Evolutionary conservation across 37 sponge, comb jelly and placozoan species (phyloP), one percentile per base, ranked within the genome.

Genomic region (Aplysina aerophoba): DNA sequence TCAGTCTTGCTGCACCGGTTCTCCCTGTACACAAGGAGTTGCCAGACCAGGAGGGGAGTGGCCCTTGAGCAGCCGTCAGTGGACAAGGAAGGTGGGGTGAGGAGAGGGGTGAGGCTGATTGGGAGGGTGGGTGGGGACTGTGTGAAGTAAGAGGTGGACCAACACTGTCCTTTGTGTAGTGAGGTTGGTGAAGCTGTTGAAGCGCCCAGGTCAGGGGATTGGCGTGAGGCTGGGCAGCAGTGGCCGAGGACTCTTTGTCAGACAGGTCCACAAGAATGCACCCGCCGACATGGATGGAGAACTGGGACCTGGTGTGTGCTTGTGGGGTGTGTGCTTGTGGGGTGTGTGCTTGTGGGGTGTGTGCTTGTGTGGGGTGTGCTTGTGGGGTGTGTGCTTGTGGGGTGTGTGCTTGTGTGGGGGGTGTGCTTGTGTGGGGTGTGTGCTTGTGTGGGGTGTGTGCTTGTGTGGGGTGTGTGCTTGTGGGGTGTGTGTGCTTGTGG

Each of bases 231-330:
- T 75, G 16, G 78, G 78, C 1, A 75, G 78, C 53, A 75, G 40
- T 36, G 41, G 21, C 0, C 6, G 22, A 30, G 78, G 78, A 8
- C 41, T 75, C 25, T 75, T 75, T 36, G 53, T 75, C 24, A 75
- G 22, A 54, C 54, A 75, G 38, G 24, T 75, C 15, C 25, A 75
- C 25, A 41, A 36, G 40, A 36, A 41, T 21, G 78, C 41, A 75
- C 41, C 78, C 20, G 78, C 78, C 19, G 78, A 75, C n/a, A 24
- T 75, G 50, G 78, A 75, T 41, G 78, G 78, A 50, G 24, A 50
- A 8, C 53, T 75, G 1, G 78, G 41, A 25, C 37, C 25, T 36
- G 78, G 78, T 75, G 25, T 27, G 63, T 62, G 63, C 11, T 4
- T 22, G 27, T 22, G 59, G 15, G 59, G 63, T 62, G 25, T 62